Evolutionary conservation across 2,113 vertebrate species (phyloP).

Genomic region (Actenoides lindsayi): DNA sequence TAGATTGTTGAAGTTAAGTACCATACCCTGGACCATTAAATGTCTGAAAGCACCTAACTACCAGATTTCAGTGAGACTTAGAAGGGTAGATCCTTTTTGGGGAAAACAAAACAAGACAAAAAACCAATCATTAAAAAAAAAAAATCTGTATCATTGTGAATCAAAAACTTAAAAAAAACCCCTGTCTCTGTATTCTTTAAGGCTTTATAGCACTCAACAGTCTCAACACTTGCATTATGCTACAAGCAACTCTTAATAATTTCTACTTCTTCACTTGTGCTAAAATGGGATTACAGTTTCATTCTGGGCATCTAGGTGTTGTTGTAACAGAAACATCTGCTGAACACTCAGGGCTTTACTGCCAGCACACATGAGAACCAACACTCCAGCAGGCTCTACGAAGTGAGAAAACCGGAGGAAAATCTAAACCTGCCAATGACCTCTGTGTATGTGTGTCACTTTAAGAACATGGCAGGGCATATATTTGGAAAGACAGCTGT

Average conservation of each 20-base stretch:
- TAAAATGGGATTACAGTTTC: background rate
- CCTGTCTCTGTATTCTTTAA: background rate
- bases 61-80: background rate
- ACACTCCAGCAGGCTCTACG: background rate
- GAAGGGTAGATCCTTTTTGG: background rate
- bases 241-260: background rate
- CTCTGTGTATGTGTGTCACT: background rate
- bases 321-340: background rate
- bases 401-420: background rate
- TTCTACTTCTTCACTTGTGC: background rate
- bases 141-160: background rate
- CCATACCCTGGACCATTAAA: background rate
- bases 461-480: slow-evolving; percentile 35
- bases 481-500: slow-evolving; percentile 56
- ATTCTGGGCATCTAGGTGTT: background rate
- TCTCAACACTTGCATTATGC: background rate
- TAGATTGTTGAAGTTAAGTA: background rate
- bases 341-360: background rate
- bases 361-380: background rate
- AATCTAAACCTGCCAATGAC: background rate
- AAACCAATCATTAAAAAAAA: too few relatives aligned
- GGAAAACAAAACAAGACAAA: too few relatives aligned
- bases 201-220: background rate
- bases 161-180: background rate
- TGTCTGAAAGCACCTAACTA: background rate